A percentile compares a stretch with the other conserved stretches of the same genome.
phyloP scores from a whole-genome alignment of 2,888 invertebrate genomes.

The Aricia artaxerxes region DNA sequence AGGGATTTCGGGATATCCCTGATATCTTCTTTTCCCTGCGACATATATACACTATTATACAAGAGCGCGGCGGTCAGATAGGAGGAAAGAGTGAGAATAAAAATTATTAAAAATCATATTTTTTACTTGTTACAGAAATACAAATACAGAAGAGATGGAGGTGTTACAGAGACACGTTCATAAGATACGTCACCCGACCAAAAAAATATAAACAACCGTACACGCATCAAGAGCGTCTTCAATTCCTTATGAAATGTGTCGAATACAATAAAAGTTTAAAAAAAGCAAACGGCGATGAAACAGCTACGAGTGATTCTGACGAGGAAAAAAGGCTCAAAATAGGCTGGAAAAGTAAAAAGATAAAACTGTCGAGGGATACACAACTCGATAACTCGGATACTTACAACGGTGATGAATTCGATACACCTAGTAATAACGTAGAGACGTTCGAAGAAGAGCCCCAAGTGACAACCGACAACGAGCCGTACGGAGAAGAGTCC shows the following conservation, averaged over 20 bases:
- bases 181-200: slow-evolving; percentile 51
- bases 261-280: slow-evolving; percentile 42
- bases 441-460: slow-evolving; percentile 37
- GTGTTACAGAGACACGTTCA: slow-evolving; percentile 68
- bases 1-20: too few species aligned
- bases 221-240: slow-evolving; percentile 61
- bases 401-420: slow-evolving; percentile 49
- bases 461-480: slow-evolving; percentile 39
- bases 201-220: slow-evolving; percentile 63
- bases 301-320: slow-evolving; percentile 54
- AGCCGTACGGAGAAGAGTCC: slow-evolving; percentile 49
- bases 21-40: too few species aligned
- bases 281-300: slow-evolving; percentile 35
- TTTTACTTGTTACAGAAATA: slow-evolving; percentile 51
- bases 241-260: slow-evolving; percentile 59
- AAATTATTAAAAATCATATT: neutral
- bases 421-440: slow-evolving; percentile 47
- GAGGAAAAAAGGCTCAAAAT: slow-evolving; percentile 46
- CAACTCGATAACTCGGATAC: slow-evolving; percentile 40
- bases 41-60: too few species aligned
- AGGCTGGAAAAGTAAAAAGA: slow-evolving; percentile 56
- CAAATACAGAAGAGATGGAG: slow-evolving; percentile 77
- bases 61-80: too few species aligned
- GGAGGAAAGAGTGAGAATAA: too few species aligned
- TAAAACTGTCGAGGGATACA: slow-evolving; percentile 51